Base-by-base conservation (phyloP, 2,888 invertebrate genomes). In the Parascotia fuliginaria region DNA sequence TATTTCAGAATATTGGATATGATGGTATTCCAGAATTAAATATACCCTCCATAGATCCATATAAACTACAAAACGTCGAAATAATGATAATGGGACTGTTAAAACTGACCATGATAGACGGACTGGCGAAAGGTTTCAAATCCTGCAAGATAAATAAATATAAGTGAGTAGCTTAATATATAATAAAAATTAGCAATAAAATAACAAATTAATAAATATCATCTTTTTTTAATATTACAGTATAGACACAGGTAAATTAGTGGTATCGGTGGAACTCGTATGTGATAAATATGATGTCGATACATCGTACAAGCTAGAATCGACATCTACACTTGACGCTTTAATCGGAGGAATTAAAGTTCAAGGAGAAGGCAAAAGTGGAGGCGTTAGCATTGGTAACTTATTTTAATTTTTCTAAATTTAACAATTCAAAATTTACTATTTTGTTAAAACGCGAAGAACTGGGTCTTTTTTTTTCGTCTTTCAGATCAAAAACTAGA, bases 281-380 rank as follows among this genome's bases (percentile, higher is more conserved):
- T 65, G 65, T 9, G 59, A 65, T 1, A 0, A 2, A 0, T 31
- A 56, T 9, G 3, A 9, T 0, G 0, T 46, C 0, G 56, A 53
- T 42, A 54, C 52, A 11, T 24, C 5, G 5, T 65, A 60, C 15
- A 46, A 34, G 3, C 0, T 56, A 3, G 47, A 60, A 28, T 31
- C 54, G 1, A 46, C 60, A 22, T 56, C 62, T 1, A 9, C 36
- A 9, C 39, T 65, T 5, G 28, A 42, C 7, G 37, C 24, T 2
- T 39, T 65, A 1, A 19, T 44, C 7, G 65, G 62, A 12, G 47
- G 42, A 29, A 53, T 65, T 13, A 12, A 62, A 9, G 2, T 65
- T 27, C 54, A 62, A 9, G 65, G 65, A 7, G 38, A 65, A 36
- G 65, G 65, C 42, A 36, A 42, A n/a, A n/a, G n/a, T 9, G 48